Base-by-base conservation (phyloP, 2,797 vertebrate genomes). In the Leptoclinus maculatus region DNA sequence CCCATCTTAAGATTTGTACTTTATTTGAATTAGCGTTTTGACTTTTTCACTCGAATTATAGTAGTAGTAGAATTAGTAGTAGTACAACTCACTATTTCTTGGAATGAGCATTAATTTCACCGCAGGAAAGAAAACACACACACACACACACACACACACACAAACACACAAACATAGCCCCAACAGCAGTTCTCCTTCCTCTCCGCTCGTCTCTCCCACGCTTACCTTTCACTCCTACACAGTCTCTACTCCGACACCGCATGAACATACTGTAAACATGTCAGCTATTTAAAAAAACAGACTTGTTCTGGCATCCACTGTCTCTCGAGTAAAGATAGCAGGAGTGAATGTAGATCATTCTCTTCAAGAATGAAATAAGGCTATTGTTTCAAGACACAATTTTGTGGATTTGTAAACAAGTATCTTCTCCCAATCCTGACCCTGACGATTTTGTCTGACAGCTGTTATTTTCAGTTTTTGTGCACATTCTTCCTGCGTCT, bases 211-310 rank as follows among this genome's bases (percentile, higher is more conserved):
- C 76, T 80, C 79, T 88, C 83, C 79, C 88, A 83, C 82, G 53
- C 87, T 86, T 64, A 82, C 82, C 74, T 87, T 82, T 70, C 77
- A 73, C 88, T 85, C 87, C 80, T 60, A 82, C 88, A 74, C 76
- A 77, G 74, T 68, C 63, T 82, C 75, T 21, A 23, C 75, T 83
- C 76, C 67, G 73, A 57, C 78, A 82, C 41, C 2, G 23, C 23
- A 38, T 49, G 68, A 87, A 82, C 67, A 72, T 36, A 68, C 66
- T 58, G 78, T 74, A 85, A 86, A 88, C 76, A 83, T 79, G 74
- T 80, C 69, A 76, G 71, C 62, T 66, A 43, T 64, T 76, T 3
- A 11, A 41, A 72, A 67, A 49, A 60, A 62, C 12, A 9, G 23
- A 64, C 56, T 29, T 8, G 11, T 54, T 70, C 68, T 65, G 43